Percentiles rank a stretch among this genome's conserved stretches.
Evolutionary conservation across 2,888 invertebrate species (phyloP).

Genomic region (Mythimna lalbum): DNA sequence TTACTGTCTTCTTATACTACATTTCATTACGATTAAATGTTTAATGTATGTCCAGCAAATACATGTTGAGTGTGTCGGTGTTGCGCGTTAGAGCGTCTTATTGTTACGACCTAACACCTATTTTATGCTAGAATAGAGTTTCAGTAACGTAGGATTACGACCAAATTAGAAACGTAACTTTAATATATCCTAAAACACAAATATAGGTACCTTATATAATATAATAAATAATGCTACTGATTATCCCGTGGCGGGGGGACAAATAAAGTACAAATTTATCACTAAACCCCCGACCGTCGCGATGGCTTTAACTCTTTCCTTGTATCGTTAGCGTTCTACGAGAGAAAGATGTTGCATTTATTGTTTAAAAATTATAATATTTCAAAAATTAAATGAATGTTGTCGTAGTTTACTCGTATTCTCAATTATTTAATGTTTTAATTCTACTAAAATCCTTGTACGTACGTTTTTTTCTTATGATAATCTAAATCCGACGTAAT

Average conservation of each 20-base stretch:
- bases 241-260: conserved; percentile 76
- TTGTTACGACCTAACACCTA: conserved; percentile 73
- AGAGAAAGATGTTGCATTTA: conserved; percentile 80
- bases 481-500: conserved; percentile 59
- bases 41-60: conserved; percentile 79
- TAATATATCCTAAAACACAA: conserved; percentile 81
- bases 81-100: conserved; percentile 68
- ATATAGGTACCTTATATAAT: conserved; percentile 72
- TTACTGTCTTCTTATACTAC: conserved; percentile 80
- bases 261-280: conserved; percentile 89
- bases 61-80: conserved; percentile 70
- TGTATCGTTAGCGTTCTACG: conserved; percentile 81
- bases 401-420: conserved; percentile 77
- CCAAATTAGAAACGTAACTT: conserved; percentile 85
- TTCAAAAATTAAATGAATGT: conserved; percentile 80
- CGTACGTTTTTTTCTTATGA: conserved; percentile 65
- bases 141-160: conserved; percentile 86
- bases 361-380: conserved; percentile 71
- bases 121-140: conserved; percentile 84
- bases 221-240: conserved; percentile 76
- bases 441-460: conserved; percentile 62
- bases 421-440: conserved; percentile 58
- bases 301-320: conserved; percentile 82
- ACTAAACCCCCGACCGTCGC: conserved; percentile 77
- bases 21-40: conserved; percentile 70